Conservation (phyloP, 1,140 invertebrate species). For the Achroia grisella region DNA sequence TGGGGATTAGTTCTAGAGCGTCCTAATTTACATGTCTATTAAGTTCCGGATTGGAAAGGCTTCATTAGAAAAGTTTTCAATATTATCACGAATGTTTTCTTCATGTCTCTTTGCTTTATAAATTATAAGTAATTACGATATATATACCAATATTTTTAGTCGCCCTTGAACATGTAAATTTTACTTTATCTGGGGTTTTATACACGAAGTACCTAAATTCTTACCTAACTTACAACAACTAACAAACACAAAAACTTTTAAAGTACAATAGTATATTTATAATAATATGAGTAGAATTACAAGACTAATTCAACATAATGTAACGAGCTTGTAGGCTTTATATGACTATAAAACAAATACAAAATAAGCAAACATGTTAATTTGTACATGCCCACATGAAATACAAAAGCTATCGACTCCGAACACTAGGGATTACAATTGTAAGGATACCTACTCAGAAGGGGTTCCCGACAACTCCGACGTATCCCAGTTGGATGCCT, state of each 20-base stretch:
- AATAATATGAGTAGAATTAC: too few relatives aligned
- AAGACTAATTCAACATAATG: neutral
- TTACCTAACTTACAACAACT: too few relatives aligned
- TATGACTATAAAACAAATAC: neutral
- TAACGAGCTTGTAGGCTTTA: neutral
- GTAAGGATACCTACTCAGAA: conserved; percentile 15
- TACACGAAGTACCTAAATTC: too few relatives aligned
- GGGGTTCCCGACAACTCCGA: conserved; percentile 2
- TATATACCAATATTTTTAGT: too few relatives aligned
- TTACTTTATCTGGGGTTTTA: too few relatives aligned
- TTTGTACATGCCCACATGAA: neutral
- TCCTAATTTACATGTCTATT: conserved; percentile 9
- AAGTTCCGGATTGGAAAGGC: neutral
- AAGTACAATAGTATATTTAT: too few relatives aligned
- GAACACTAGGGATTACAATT: conserved; percentile 15
- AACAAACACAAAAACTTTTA: too few relatives aligned
- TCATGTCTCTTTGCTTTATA: too few relatives aligned
- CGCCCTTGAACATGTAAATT: too few relatives aligned
- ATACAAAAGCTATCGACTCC: conserved; percentile 4
- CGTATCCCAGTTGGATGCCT: conserved; percentile 17
- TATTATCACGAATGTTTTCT: too few relatives aligned
- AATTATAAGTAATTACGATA: too few relatives aligned
- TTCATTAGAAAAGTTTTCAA: neutral
- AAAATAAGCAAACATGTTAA: neutral
- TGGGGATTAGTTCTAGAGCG: conserved; percentile 17